Conservation (phyloP, 1,140 invertebrate species). For the Pomacea maculata region DNA sequence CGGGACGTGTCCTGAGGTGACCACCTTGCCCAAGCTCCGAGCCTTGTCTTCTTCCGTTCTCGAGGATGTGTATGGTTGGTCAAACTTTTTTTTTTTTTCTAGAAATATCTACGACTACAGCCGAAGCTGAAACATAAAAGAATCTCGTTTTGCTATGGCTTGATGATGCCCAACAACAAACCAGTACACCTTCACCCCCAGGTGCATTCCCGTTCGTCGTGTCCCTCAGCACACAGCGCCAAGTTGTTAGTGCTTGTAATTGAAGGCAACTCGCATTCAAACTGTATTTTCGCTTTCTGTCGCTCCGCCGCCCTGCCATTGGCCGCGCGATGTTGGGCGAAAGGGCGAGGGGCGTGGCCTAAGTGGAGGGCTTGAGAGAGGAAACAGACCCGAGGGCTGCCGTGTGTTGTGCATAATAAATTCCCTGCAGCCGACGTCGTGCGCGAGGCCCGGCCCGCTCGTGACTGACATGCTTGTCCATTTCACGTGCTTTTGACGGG, state of each 20-base stretch:
- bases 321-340: neutral
- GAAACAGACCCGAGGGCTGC: slow-evolving; percentile 1
- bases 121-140: too few relatives aligned
- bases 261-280: slow-evolving; percentile 41
- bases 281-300: slow-evolving; percentile 36
- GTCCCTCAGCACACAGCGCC: slow-evolving; percentile 38
- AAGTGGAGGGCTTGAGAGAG: neutral
- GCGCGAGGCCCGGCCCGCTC: too few relatives aligned
- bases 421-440: neutral
- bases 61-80: too few relatives aligned
- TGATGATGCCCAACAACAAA: too few relatives aligned
- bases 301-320: slow-evolving; percentile 15
- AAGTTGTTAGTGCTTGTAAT: slow-evolving; percentile 41
- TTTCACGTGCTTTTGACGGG: neutral
- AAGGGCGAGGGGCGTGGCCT: slow-evolving; percentile 17
- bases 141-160: too few relatives aligned
- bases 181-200: slow-evolving; percentile 2
- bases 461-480: slow-evolving; percentile 6
- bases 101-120: too few relatives aligned
- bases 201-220: slow-evolving; percentile 20
- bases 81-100: too few relatives aligned
- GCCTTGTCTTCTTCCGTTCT: too few relatives aligned
- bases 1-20: too few relatives aligned
- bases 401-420: slow-evolving; percentile 13
- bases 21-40: too few relatives aligned